Base-by-base conservation (phyloP, 30 jellyfish, hydroid and myxozoan species). In the Aurelia aurita complex sp. Pacific region DNA sequence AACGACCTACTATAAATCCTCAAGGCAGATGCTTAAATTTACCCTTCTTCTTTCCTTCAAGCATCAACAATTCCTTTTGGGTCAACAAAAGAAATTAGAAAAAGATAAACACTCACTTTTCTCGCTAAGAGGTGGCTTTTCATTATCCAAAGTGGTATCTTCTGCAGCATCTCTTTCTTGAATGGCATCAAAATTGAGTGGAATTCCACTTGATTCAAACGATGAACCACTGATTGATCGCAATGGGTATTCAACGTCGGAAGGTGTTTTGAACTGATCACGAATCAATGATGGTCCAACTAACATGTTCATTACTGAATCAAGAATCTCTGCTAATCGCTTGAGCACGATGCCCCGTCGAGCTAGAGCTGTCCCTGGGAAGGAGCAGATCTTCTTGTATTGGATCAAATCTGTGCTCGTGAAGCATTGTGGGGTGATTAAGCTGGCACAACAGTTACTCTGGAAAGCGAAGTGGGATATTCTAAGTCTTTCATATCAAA, bases 211-310 rank as follows among this genome's bases (percentile, higher is more conserved):
- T n/a, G 92, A 84, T 60, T 84, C 88, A 74, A 94, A 94, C 16
- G 98, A 94, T 5, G 71, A 63, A 16, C 67, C 96, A 32, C 69
- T 43, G 62, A 88, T 81, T 1, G 97, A 91, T 23, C 36, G 85
- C 60, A 88, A 77, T 10, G 96, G 95, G 38, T 64, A 83, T 13
- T 81, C 83, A 18, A 57, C 83, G 34, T 46, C 51, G 32, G 7
- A 36, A 2, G 96, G 96, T 35, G 72, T 84, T 40, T 83, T 72
- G 32, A 94, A 83, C 65, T 88, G 98, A 43, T 88, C 91, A 15
- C 95, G 67, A 67, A 79, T 40, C 85, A 88, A 80, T 4, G 97
- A 79, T 5, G 97, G 96, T 17, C 98, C 98, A 38, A 88, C 98
- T 0, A 94, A 77, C 63, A 74, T 51, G 55, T 74, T 97, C 81